Evolutionary conservation across 2,113 vertebrate species (phyloP).

Genomic region (Sceloporus undulatus): DNA sequence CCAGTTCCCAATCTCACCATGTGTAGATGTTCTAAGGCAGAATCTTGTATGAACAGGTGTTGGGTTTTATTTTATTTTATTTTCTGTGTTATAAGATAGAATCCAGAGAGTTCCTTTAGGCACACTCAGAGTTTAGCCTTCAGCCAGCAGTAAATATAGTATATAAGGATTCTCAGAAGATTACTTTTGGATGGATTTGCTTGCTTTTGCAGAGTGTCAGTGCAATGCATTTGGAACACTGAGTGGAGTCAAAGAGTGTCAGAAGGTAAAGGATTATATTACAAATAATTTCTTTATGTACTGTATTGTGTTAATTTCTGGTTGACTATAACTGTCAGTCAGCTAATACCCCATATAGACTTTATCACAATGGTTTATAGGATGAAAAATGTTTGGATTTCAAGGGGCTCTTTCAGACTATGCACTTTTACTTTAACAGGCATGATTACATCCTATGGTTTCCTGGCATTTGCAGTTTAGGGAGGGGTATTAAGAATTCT

Average conservation of each 20-base stretch:
- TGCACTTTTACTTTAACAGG: not conserved
- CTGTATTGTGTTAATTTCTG: not conserved
- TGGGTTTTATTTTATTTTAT: no score
- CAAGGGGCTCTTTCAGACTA: not conserved
- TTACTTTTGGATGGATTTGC: not conserved
- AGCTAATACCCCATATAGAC: not conserved
- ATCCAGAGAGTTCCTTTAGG: not conserved
- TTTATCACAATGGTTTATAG: no score
- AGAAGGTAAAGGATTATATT: conserved; percentile 81
- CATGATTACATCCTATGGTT: no score
- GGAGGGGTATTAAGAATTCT: no score
- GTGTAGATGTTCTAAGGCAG: not conserved
- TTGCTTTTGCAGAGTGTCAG: conserved; percentile 83
- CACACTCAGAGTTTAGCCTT: not conserved
- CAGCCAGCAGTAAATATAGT: not conserved
- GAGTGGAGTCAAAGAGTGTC: conserved; percentile 89
- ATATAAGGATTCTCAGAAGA: not conserved
- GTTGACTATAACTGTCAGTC: not conserved
- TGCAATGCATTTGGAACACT: conserved; percentile 88
- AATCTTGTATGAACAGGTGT: not conserved
- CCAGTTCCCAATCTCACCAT: no score
- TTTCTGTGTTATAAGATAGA: not conserved
- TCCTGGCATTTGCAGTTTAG: no score
- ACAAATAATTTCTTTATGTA: not conserved
- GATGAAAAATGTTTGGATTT: not conserved